Base-by-base conservation (phyloP, 2,888 invertebrate genomes). In the Orthonevra nobilis region DNA sequence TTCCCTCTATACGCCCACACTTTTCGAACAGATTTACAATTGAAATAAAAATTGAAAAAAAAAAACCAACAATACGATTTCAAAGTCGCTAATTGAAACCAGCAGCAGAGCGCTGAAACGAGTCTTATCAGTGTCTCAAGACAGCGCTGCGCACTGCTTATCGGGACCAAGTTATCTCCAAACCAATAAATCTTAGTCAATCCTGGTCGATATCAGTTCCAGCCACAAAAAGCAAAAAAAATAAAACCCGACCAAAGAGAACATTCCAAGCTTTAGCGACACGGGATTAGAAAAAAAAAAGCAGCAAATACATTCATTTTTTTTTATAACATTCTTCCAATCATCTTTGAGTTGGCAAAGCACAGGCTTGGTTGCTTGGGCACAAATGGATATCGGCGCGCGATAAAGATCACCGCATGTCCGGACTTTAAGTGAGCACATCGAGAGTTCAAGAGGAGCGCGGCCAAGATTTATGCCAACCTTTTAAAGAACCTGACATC, bases 171-270 rank as follows among this genome's bases (percentile, higher is more conserved):
- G 44, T 77, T 77, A 77, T 77, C 77, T 64, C 30, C 52, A 60
- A 72, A 28, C 77, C 72, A 70, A 77, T 77, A 77, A 77, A 77
- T 77, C 77, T 77, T 66, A 72, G 58, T 77, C 77, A 77, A 77
- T 77, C 72, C 58, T 52, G 46, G 50, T 44, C 64, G 72, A 77
- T 77, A 77, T 66, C 52, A 58, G 48, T 56, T 26, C 36, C n/a
- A n/a, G n/a, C n/a, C n/a, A n/a, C n/a, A 28, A 19, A 46, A 36
- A 28, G 38, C 14, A 9, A 2, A 3, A 32, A 26, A 23, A 15
- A 38, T 15, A 15, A 63, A 32, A 20, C 14, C 38, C 28, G 20
- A 50, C n/a, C n/a, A 40, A 63, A 63, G 42, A 50, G 34, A 69
- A 69, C 60, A 32, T 60, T 60, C 50, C 42, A 44, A 26, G 12